Evolutionary conservation across 2,888 invertebrate genomes (phyloP).

Genomic region (Entomobrya multifasciata): DNA sequence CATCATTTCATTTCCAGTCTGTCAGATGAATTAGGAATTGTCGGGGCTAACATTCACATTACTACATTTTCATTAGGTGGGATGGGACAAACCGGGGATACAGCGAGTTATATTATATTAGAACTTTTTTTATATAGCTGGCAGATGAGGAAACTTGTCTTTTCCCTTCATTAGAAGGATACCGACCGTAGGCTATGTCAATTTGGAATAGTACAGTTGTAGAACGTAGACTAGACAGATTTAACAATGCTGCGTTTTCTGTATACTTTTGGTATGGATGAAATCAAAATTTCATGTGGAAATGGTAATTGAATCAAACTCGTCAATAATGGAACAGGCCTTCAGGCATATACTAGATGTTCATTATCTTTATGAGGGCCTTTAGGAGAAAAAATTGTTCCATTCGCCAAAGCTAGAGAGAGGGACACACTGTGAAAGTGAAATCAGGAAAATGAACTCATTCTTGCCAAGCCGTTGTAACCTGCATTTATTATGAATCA

Average conservation of each 20-base stretch:
- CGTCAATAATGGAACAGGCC: conserved; percentile 77
- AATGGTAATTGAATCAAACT: conserved; percentile 77
- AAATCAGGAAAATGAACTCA: too few relatives aligned
- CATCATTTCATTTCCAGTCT: conserved; percentile 35
- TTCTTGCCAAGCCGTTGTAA: too few relatives aligned
- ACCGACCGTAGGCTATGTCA: background rate
- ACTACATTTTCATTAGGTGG: background rate
- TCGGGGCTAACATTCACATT: background rate
- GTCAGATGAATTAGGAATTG: conserved; percentile 6
- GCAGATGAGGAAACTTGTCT: background rate
- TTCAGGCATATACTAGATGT: conserved; percentile 45
- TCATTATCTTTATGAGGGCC: background rate
- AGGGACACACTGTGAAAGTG: background rate
- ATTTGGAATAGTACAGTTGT: background rate
- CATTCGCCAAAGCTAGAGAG: background rate
- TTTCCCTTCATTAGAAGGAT: background rate
- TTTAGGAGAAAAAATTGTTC: background rate
- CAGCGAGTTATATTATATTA: background rate
- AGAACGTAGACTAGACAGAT: background rate
- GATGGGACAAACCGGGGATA: background rate
- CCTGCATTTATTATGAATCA: too few relatives aligned
- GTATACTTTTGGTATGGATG: background rate
- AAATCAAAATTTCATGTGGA: background rate
- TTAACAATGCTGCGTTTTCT: background rate
- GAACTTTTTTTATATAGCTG: background rate